Percentiles rank a stretch among this genome's conserved stretches.
These are phyloP conservation scores for Colostygia pectinataria DNA, from an alignment of 2,888 invertebrate species.

Conservation along the genomic window DNA sequence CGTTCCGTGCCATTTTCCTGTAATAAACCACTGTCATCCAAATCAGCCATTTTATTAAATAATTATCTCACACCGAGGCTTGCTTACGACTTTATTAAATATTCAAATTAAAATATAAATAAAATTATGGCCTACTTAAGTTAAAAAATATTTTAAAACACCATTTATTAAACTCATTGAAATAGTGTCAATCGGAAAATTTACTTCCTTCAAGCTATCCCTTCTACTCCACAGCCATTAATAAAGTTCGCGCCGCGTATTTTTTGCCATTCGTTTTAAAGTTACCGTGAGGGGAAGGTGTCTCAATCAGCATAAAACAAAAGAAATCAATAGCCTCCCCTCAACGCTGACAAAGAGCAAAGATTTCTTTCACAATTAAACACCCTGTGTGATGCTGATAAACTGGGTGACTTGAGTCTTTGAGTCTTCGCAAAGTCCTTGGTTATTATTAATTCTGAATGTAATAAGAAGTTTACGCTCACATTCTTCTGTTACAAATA, in stretches of 20 bases:
- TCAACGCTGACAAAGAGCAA: conserved; percentile 79
- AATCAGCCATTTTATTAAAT: too few species aligned
- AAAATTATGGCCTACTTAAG: too few species aligned
- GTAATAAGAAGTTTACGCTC: too few species aligned
- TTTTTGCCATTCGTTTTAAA: conserved; percentile 69
- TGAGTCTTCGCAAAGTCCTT: conserved; percentile 15
- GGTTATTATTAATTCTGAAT: conserved; percentile 31
- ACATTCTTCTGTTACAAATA: too few species aligned
- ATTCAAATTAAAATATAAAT: too few species aligned
- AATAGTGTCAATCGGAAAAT: conserved; percentile 16
- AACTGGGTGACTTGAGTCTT: conserved; percentile 58
- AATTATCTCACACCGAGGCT: too few species aligned
- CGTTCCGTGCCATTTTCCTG: too few species aligned
- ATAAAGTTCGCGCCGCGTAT: conserved; percentile 44
- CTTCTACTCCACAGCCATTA: conserved; percentile 33
- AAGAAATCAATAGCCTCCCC: conserved; percentile 80
- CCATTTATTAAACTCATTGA: conserved; percentile 4
- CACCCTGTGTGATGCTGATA: conserved; percentile 72
- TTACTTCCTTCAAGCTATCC: conserved; percentile 23
- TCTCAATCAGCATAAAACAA: conserved; percentile 84
- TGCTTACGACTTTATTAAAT: too few species aligned
- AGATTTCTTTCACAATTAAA: conserved; percentile 83
- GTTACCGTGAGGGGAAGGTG: conserved; percentile 72
- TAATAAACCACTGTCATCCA: too few species aligned
- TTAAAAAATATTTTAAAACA: conserved; percentile 2